phyloP scores from a whole-genome alignment of 2,888 invertebrate genomes.

The Drosophila ezoana region DNA sequence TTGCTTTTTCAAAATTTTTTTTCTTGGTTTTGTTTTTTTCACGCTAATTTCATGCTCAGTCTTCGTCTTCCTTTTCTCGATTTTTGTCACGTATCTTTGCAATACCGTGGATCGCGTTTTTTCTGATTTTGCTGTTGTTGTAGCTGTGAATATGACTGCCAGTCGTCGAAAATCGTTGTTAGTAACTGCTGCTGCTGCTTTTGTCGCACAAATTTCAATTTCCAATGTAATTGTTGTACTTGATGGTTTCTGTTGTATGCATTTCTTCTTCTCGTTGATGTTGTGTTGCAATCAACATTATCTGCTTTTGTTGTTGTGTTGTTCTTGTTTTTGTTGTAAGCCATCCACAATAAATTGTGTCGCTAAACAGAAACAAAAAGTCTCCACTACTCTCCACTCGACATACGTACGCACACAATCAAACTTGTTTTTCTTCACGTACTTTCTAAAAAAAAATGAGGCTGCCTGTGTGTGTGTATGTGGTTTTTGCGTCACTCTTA shows the following conservation, averaged over 20 bases:
- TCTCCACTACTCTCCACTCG: constrained; percentile 66
- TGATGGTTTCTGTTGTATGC: constrained; percentile 50
- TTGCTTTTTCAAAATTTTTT: constrained; percentile 20
- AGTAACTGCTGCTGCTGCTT: constrained; percentile 44
- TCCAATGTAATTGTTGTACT: constrained; percentile 73
- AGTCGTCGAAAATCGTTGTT: constrained; percentile 54
- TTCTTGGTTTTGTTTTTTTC: constrained; percentile 42
- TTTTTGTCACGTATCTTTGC: constrained; percentile 72
- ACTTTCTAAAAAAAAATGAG: constrained; percentile 68
- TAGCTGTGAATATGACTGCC: constrained; percentile 74
- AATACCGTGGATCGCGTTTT: constrained; percentile 60
- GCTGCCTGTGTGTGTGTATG: constrained; percentile 50
- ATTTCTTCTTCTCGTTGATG: constrained; percentile 42
- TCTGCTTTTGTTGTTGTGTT: constrained; percentile 49
- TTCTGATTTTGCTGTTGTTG: constrained; percentile 35
- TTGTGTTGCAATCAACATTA: constrained; percentile 57
- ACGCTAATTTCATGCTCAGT: constrained; percentile 64
- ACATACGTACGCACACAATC: constrained; percentile 70
- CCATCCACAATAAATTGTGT: constrained; percentile 76
- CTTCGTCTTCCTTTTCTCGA: constrained; percentile 51
- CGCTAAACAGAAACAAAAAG: constrained; percentile 65
- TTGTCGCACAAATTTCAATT: constrained; percentile 70
- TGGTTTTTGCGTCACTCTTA: constrained; percentile 58
- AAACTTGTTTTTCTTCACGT: constrained; percentile 68
- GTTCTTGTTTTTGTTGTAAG: constrained; percentile 61